Evolutionary conservation across 2,113 vertebrate genomes (phyloP), one percentile per base, ranked within the genome.

Genomic region (Lampris megalopsis): DNA sequence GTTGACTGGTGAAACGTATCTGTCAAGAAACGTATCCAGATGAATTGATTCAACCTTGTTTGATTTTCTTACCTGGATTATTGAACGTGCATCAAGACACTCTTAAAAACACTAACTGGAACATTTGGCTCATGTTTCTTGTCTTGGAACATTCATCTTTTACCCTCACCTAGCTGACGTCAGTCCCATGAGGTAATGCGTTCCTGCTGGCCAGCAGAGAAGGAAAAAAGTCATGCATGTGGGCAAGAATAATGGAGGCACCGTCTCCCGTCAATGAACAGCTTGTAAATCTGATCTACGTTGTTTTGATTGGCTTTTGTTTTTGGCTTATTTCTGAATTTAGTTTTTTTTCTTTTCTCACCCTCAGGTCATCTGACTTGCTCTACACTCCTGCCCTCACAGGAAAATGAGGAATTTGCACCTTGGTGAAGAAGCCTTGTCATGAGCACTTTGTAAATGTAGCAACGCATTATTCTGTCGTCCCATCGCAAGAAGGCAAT

Each of bases 381-480:
- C 41, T 37, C 63, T 63, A 64, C 56, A 74, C 77, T 67, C 52
- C 71, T 68, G 58, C 65, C 75, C 73, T 91, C 68, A 53, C 81
- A 71, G 75, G 83, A 87, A 68, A 62, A 75, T 78, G 88, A 83
- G 84, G 86, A 86, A 74, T 88, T 90, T 89, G 87, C 88, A 90
- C 87, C 86, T 58, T 36, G 83, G 66, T 73, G 82, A 83, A 70
- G 84, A 89, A 65, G 71, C 77, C 71, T 77, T 50, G 66, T 64
- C 11, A 76, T 75, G 84, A 89, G 88, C 89, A 89, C 89, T 92
- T 91, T 91, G 92, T 91, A 88, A 84, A 90, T 80, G 92, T 91
- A 90, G 88, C 84, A 86, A 50, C 38, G 35, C 67, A 65, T 87
- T 73, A 81, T 78, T 83, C 79, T 64, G 71, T 81, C 58, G 83